Evolutionary conservation across 2,888 invertebrate species (phyloP).

Genomic region (Callyntrura guangdongensis): DNA sequence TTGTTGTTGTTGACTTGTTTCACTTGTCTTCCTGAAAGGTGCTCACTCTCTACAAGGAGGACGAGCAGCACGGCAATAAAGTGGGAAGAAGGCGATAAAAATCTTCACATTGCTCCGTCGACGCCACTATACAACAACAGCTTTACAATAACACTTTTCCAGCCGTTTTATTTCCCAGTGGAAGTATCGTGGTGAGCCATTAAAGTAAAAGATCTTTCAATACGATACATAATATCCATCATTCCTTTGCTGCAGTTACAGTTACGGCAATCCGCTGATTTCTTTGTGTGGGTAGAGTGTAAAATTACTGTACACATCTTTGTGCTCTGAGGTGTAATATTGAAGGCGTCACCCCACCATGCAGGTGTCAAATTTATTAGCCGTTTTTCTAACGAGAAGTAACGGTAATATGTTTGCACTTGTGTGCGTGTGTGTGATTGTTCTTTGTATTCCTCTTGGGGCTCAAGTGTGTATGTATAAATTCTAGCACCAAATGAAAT

Average conservation of each 20-base stretch:
- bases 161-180: neutral
- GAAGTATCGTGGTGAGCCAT: neutral
- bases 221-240: neutral
- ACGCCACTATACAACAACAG: conserved; percentile 26
- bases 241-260: conserved; percentile 34
- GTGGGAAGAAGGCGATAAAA: conserved; percentile 39
- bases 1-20: conserved; percentile 31
- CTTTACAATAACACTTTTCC: neutral
- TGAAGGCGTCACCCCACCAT: conserved; percentile 18
- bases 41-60: conserved; percentile 6
- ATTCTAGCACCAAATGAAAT: conserved; percentile 83
- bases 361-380: conserved; percentile 36
- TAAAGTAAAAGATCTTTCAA: neutral
- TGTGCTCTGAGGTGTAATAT: conserved; percentile 13
- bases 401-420: conserved; percentile 26
- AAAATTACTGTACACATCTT: conserved; percentile 39
- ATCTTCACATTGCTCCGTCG: neutral
- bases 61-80: neutral
- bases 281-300: conserved; percentile 81
- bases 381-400: neutral
- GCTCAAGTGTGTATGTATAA: conserved; percentile 44
- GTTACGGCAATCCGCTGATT: conserved; percentile 82
- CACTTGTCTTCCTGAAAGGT: conserved; percentile 21
- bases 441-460: conserved; percentile 34
- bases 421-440: conserved; percentile 49